phyloP scores from a whole-genome alignment of 2,888 invertebrate species.

The Leptogaster cylindrica region DNA sequence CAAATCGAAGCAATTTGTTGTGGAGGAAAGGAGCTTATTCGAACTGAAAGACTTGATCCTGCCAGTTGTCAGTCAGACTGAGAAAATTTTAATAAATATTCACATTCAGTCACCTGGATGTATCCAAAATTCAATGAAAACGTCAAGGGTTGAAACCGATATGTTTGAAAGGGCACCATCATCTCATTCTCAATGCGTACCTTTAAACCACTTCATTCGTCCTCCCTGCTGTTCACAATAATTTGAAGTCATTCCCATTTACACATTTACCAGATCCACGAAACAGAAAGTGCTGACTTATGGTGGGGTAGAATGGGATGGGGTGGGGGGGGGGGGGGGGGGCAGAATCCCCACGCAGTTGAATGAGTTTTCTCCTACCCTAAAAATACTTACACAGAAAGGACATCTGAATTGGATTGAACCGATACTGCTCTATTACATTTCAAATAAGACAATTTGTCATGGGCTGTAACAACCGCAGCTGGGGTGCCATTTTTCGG shows the following conservation, averaged over 20 bases:
- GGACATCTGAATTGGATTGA: neutral
- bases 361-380: neutral
- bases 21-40: neutral
- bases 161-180: neutral
- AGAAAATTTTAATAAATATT: constrained; percentile 31
- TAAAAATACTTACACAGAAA: neutral
- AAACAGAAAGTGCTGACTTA: constrained; percentile 16
- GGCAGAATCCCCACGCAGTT: neutral
- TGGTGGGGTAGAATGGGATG: neutral
- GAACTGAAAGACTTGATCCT: constrained; percentile 8
- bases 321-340: neutral
- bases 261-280: no score
- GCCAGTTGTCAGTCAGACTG: constrained; percentile 34
- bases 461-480: constrained; percentile 17
- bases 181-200: neutral
- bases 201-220: constrained; percentile 10
- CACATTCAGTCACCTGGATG: constrained; percentile 34
- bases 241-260: no score
- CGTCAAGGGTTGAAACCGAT: constrained; percentile 16
- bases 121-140: constrained; percentile 31
- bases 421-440: constrained; percentile 5
- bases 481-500: no score
- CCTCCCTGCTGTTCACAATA: neutral
- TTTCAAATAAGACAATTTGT: constrained; percentile 31
- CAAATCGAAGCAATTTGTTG: neutral